These are phyloP conservation scores for Elachura formosa DNA, from an alignment of 2,113 vertebrate species.

Conservation along the genomic window DNA sequence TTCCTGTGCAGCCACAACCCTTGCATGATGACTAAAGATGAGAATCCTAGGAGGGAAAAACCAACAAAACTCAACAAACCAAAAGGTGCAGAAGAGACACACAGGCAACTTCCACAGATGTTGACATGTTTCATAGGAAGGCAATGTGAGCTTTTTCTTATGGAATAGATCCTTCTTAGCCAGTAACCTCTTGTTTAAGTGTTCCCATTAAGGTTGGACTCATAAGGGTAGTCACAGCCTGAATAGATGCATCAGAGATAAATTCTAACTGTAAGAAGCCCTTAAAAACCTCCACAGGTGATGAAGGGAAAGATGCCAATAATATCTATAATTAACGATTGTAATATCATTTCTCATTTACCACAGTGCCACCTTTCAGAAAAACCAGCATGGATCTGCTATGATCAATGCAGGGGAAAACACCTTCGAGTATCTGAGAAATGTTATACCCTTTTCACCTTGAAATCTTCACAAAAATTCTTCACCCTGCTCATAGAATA, in stretches of 20 bases:
- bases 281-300: neutral
- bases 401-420: neutral
- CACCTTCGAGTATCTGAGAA: neutral
- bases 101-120: neutral
- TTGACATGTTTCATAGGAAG: neutral
- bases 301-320: neutral
- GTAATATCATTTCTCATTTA: neutral
- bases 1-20: neutral
- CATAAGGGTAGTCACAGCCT: neutral
- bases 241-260: neutral
- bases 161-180: neutral
- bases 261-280: neutral
- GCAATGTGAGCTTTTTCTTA: neutral
- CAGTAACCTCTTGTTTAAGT: neutral
- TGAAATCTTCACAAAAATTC: neutral
- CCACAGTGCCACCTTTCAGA: neutral
- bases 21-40: neutral
- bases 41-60: neutral
- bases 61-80: neutral
- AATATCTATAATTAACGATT: neutral
- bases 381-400: neutral
- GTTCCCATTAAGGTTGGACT: neutral
- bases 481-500: neutral
- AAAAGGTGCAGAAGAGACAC: neutral
- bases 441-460: neutral